phyloP scores from a whole-genome alignment of 2,797 vertebrate genomes.

The Vireo griseus region DNA sequence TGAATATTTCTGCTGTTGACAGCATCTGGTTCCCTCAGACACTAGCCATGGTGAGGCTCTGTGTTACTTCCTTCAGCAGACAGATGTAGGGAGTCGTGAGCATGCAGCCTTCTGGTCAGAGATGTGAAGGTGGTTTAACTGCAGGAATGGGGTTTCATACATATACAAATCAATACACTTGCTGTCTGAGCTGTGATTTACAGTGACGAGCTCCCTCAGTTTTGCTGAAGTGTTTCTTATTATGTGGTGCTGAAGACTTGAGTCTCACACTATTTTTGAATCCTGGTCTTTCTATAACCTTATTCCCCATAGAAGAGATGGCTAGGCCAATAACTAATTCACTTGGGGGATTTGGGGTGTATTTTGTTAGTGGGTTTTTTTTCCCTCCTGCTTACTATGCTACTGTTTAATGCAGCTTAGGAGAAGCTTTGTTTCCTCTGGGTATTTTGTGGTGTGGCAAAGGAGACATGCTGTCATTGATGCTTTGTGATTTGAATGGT shows the following conservation, averaged over 20 bases:
- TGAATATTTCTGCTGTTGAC: background rate
- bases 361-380: background rate
- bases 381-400: background rate
- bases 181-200: background rate
- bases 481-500: background rate
- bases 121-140: background rate
- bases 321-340: background rate
- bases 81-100: background rate
- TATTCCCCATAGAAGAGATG: background rate
- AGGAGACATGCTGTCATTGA: background rate
- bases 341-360: background rate
- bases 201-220: fast-evolving
- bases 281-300: background rate
- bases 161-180: background rate
- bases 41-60: background rate
- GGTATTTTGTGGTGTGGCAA: background rate
- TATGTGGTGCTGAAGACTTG: background rate
- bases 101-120: background rate
- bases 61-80: background rate
- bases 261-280: background rate
- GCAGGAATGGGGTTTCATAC: background rate
- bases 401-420: background rate
- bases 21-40: background rate
- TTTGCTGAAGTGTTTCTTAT: background rate
- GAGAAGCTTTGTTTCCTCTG: background rate